These are phyloP conservation scores for Ormyrus thymus DNA, from an alignment of 2,888 invertebrate species.

Conservation along the genomic window DNA sequence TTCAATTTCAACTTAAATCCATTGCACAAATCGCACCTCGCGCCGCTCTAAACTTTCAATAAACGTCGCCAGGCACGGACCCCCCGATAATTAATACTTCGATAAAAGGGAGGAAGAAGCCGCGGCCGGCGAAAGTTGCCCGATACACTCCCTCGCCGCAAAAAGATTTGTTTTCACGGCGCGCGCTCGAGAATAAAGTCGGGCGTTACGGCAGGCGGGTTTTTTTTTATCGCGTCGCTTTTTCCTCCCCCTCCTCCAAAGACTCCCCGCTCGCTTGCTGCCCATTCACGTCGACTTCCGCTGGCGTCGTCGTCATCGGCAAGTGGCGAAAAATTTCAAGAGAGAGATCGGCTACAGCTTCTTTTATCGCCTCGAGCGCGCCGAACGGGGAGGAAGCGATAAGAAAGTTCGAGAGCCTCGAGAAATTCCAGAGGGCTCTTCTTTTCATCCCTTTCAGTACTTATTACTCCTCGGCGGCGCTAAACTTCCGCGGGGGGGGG, in stretches of 20 bases:
- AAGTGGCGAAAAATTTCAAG: constrained; percentile 45
- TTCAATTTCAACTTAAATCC: no score
- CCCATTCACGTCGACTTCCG: constrained; percentile 50
- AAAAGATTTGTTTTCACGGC: constrained; percentile 40
- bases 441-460: constrained; percentile 55
- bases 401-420: constrained; percentile 54
- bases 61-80: no score
- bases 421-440: constrained; percentile 48
- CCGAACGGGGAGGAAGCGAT: constrained; percentile 21
- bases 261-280: constrained; percentile 48
- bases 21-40: no score
- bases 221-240: constrained; percentile 15
- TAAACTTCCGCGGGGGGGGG: constrained; percentile 37
- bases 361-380: constrained; percentile 22
- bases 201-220: background rate
- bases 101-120: no score
- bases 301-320: constrained; percentile 13
- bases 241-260: constrained; percentile 48
- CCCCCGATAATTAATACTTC: no score
- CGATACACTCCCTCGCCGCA: background rate
- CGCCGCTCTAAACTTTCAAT: no score
- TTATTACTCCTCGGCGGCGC: constrained; percentile 49
- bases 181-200: constrained; percentile 36
- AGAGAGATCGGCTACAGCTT: background rate
- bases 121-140: no score